Evolutionary conservation across 2,888 invertebrate species (phyloP).

Genomic region (Linnaemya vulpina): DNA sequence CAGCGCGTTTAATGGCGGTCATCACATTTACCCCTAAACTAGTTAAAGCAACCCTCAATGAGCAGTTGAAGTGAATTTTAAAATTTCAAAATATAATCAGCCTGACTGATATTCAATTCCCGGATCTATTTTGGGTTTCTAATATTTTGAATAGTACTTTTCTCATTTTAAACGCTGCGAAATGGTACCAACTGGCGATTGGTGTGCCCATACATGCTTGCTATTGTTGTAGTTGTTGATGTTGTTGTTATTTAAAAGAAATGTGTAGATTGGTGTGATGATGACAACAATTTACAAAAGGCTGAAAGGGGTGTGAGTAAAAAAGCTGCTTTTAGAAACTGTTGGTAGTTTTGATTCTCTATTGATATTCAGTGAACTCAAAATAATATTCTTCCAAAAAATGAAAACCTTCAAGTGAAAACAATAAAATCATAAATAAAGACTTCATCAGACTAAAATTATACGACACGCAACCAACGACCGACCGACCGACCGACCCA

Average conservation of each 20-base stretch:
- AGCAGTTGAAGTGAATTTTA: too few species aligned
- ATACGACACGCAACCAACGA: constrained; percentile 53
- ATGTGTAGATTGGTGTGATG: constrained; percentile 10
- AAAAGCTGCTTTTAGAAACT: constrained; percentile 6
- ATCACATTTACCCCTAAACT: too few species aligned
- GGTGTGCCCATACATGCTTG: too few species aligned
- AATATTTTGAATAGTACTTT: too few species aligned
- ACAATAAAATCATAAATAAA: constrained; percentile 56
- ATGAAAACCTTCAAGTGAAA: constrained; percentile 17
- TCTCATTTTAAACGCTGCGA: not conserved
- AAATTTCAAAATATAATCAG: too few species aligned
- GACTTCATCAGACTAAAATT: constrained; percentile 58
- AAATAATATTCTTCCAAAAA: constrained; percentile 22
- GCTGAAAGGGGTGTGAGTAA: not conserved
- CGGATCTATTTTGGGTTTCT: too few species aligned
- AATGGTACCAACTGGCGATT: not conserved
- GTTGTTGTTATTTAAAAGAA: not conserved
- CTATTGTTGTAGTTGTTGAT: too few species aligned
- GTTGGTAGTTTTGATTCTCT: constrained; percentile 73
- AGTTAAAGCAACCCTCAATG: too few species aligned
- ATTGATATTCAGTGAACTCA: constrained; percentile 81
- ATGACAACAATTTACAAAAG: constrained; percentile 13
- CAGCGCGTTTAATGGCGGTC: too few species aligned
- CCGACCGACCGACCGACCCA: constrained; percentile 1
- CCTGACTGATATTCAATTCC: too few species aligned